Base-by-base conservation (phyloP, 2,797 vertebrate genomes). In the Chiroxiphia lanceolata region DNA sequence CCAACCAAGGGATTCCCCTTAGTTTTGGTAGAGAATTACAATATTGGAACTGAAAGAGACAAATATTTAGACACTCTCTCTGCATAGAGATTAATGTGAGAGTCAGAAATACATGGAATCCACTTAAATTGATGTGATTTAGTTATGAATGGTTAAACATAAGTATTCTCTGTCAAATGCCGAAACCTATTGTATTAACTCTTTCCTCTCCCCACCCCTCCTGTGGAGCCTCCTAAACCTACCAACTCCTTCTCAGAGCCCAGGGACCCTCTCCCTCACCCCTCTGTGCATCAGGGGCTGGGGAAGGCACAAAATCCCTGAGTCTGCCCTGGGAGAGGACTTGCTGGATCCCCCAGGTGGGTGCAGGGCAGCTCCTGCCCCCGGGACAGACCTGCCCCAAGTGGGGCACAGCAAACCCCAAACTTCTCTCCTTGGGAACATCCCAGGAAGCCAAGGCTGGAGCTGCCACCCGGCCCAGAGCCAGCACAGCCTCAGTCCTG, bases 101-200 rank as follows among this genome's bases (percentile, higher is more conserved):
- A 75, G 64, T 93, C 88, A 90, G 94, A 94, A 95, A 82, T 88
- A 91, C 81, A 56, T 61, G 89, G 95, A 96, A 95, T 87, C 79
- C 69, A 89, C 92, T 96, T 86, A 83, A 77, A 95, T 93, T 69
- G 96, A 94, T 80, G 63, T 83, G 92, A 94, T 82, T 88, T 94
- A 92, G 75, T 94, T 95, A 84, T 74, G 84, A 95, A 85, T 92
- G 96, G 91, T 80, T 96, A 95, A 96, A 87, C 90, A 92, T 76
- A 71, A 69, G 76, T 94, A 68, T 86, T 96, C 91, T 59, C 85
- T 97, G 93, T 96, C 95, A 96, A 96, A 94, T 88, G 79, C 90
- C 92, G 90, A 96, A 96, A 83, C 77, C 91, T 93, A 84, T 77
- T 87, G 56, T 78, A 68, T 94, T 95, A 96, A 95, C 94, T 83